phyloP scores from a whole-genome alignment of 2,797 vertebrate genomes.

The Arnoldichthys spilopterus region DNA sequence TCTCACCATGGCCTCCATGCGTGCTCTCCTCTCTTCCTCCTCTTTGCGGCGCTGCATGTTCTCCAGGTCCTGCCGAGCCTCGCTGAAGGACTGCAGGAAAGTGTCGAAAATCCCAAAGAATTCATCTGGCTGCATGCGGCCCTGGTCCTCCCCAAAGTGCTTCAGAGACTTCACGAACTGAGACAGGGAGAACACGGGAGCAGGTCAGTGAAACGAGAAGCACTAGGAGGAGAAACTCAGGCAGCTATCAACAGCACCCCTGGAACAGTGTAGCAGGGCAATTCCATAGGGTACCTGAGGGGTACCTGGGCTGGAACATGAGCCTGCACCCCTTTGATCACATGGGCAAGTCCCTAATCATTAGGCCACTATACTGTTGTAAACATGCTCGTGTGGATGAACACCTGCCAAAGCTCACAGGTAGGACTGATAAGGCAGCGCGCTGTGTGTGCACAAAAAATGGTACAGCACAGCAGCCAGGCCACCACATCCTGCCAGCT shows the following conservation, averaged over 20 bases:
- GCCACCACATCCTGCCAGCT: not conserved
- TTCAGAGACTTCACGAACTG: slow-evolving; percentile 91
- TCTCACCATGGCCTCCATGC: slow-evolving; percentile 95
- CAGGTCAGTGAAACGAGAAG: slow-evolving; percentile 1
- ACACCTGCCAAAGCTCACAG: not conserved
- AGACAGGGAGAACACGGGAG: slow-evolving; percentile 14
- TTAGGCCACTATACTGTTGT: no score
- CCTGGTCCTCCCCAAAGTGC: slow-evolving; percentile 92
- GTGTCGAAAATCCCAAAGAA: slow-evolving; percentile 98
- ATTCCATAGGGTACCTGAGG: no score
- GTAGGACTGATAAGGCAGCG: slow-evolving; percentile 2
- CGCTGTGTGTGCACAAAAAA: not conserved
- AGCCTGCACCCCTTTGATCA: no score
- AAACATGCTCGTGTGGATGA: not conserved
- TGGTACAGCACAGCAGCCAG: not conserved
- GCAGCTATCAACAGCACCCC: no score
- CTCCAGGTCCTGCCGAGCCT: slow-evolving; percentile 94
- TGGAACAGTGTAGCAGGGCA: no score
- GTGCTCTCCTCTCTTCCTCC: slow-evolving; percentile 93
- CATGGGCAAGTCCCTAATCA: no score
- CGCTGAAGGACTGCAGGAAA: slow-evolving; percentile 92
- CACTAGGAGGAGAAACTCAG: not conserved
- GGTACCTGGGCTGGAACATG: no score
- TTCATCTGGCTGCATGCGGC: slow-evolving; percentile 95
- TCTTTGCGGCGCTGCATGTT: slow-evolving; percentile 94